Base-by-base conservation (phyloP, 2,113 vertebrate genomes). In the Elgaria multicarinata region DNA sequence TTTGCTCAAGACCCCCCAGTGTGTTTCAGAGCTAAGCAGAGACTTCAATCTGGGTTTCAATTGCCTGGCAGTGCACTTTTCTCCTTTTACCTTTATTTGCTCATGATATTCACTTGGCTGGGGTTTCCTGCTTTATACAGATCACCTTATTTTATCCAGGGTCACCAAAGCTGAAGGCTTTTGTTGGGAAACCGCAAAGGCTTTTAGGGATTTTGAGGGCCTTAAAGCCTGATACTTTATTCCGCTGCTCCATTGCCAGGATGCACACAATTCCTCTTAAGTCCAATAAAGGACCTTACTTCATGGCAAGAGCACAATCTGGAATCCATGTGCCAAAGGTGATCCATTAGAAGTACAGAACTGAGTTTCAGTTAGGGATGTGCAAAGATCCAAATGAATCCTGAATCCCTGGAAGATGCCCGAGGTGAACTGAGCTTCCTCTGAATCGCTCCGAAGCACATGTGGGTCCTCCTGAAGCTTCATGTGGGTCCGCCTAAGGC, bases 81-180 rank as follows among this genome's bases (percentile, higher is more conserved):
- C 76, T 8, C 85, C 10, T 82, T 74, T 22, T 0, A 14, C 84
- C 90, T 93, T 53, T 66, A 77, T 8, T 87, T 55, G 76, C 76
- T 62, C 4, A 36, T 39, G 31, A 76, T 39, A 13, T 62, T 14
- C 13, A 26, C 33, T 83, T 83, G 58, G 33, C 55, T 9, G 8
- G 46, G 28, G 3, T 80, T 28, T 81, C 53, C 66, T 18, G 14
- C 18, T 22, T 75, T n/a, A 3, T 75, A 39, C 76, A n/a, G n/a
- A 44, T 72, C 75, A 44, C 90, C 79, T 92, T 79, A 16, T 83
- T 83, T 83, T 53, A 84, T 84, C 62, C 58, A 33, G 58, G n/a
- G 58, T 87, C 75, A 67, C 86, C 86, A 78, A 78, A 78, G 20
- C 72, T 39, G 80, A 85, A 84, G 82, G 58, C 62, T 85, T 89